These are phyloP conservation scores for Synergus gifuensis DNA, from an alignment of 2,888 invertebrate genomes.

Conservation along the genomic window DNA sequence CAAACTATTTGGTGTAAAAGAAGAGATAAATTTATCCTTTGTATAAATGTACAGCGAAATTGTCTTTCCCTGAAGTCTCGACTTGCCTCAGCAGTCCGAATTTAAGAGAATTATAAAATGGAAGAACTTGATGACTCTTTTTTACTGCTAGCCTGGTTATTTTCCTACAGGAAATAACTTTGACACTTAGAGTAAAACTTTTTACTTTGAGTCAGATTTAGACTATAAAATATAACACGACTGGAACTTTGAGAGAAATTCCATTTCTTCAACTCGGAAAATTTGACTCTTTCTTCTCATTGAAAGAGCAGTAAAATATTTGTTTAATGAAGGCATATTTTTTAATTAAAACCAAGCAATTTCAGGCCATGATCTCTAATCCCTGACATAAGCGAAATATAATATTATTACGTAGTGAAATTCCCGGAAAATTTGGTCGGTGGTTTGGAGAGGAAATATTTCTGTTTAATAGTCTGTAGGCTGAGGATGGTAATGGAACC, in stretches of 20 bases:
- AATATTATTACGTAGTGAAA: not conserved
- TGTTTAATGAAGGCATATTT: not conserved
- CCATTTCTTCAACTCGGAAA: not conserved
- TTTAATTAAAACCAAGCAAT: not conserved
- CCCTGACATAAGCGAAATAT: not conserved
- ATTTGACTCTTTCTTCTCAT: not conserved
- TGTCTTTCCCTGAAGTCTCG: not conserved
- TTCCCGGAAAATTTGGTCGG: not conserved
- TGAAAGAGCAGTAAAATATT: not conserved
- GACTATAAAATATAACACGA: too few species aligned
- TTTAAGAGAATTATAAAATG: constrained; percentile 4
- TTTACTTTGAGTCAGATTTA: not conserved
- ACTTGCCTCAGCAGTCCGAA: not conserved
- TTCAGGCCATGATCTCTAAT: not conserved
- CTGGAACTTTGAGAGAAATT: not conserved
- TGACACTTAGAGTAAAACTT: not conserved
- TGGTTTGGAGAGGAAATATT: not conserved
- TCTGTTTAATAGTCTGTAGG: constrained; percentile 23
- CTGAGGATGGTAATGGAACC: constrained; percentile 20
- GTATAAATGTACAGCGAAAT: not conserved
- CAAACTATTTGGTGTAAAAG: constrained; percentile 10
- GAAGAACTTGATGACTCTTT: not conserved
- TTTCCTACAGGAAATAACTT: not conserved
- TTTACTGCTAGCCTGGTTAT: constrained; percentile 2
- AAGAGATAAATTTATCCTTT: constrained; percentile 2